A percentile compares a stretch with the other conserved stretches of the same genome.
phyloP scores from a whole-genome alignment of 2,797 vertebrate species.

The Myotis myotis region DNA sequence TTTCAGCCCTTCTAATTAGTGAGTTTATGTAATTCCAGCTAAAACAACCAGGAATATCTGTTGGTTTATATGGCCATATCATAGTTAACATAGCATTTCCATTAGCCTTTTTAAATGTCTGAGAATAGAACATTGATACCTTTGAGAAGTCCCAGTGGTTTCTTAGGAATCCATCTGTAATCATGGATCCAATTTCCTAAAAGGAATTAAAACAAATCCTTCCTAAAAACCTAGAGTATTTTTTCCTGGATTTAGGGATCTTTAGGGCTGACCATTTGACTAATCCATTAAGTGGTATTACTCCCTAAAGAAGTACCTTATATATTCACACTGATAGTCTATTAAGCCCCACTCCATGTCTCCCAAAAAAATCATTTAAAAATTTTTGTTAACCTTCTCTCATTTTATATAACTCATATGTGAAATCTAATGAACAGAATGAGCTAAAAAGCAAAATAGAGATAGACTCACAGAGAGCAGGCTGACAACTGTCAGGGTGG shows the following conservation, averaged over 20 bases:
- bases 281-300: neutral
- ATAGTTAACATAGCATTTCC: neutral
- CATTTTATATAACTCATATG: neutral
- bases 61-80: neutral
- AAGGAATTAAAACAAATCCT: neutral
- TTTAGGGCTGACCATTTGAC: neutral
- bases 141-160: neutral
- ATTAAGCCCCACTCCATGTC: neutral
- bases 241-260: neutral
- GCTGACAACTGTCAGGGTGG: neutral
- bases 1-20: neutral
- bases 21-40: neutral
- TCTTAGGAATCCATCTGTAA: neutral
- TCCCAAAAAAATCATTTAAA: neutral
- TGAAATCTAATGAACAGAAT: neutral
- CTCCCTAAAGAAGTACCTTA: neutral
- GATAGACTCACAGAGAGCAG: neutral
- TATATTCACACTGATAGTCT: neutral
- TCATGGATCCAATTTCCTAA: neutral
- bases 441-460: neutral
- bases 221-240: constrained; percentile 25
- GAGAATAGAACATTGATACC: neutral
- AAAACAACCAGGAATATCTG: neutral
- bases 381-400: neutral
- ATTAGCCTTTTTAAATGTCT: neutral